Evolutionary conservation across 1,140 invertebrate genomes (phyloP), one percentile per base, ranked within the genome.

Genomic region (Bombyx mandarina): DNA sequence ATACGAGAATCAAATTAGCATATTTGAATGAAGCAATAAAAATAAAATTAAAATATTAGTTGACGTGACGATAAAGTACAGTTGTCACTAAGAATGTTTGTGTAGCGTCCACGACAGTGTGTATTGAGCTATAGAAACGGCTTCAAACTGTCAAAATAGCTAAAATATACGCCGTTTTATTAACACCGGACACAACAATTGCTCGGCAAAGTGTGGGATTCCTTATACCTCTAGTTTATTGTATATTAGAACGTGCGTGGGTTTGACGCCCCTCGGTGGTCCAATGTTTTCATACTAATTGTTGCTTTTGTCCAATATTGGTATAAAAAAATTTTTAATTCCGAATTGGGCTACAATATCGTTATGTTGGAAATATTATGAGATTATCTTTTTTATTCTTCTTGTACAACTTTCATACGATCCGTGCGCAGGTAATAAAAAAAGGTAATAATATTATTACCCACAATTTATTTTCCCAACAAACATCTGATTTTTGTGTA

Each of bases 81-180:
- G 8, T 18, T 7, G 3, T 12, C 3, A 0, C n/a, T 5, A 5
- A 35, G 4, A 35, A 54, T 49, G 62, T 55, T 73, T 5, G 7
- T 47, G 54, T 52, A 35, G n/a, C 60, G 9, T 10, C 9, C 26
- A 42, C 0, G 12, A 5, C 73, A 9, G 64, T 81, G 68, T 72
- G 73, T 80, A 70, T 60, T 49, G 50, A 54, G 46, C 62, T 66
- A 75, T 81, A 79, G 72, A 63, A 83, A 85, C 76, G 79, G 80
- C 71, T 77, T 72, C 53, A 67, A 81, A 80, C 75, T 82, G 82
- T 86, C 82, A 86, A 86, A 83, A 86, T 86, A 81, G 75, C 73
- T 86, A 75, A 86, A 79, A 83, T 86, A 86, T 83, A 79, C 65
- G 65, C 67, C 79, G 75, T 86, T 86, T 82, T 82, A 84, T 84